Base-by-base conservation (phyloP, 2,797 vertebrate species). In the Thunnus albacares region DNA sequence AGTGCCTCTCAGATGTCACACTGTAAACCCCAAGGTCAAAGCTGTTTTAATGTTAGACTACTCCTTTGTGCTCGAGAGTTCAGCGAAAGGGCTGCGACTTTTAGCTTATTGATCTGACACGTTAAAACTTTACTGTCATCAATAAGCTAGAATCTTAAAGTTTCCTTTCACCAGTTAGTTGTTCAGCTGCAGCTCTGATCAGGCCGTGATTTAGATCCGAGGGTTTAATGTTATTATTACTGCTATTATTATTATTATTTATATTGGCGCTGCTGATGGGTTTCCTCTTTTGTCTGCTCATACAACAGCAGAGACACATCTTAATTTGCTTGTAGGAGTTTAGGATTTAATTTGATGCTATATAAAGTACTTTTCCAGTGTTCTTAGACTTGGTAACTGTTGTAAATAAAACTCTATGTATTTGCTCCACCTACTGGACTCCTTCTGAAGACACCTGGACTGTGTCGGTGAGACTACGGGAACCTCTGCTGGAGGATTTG, bases 401-500 rank as follows among this genome's bases (percentile, higher is more conserved):
- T 35, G n/a, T 26, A 58, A 63, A 62, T 53, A 18, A 26, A 41
- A 30, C 35, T 17, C 2, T 10, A 24, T 55, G 26, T 4, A 57
- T 70, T 43, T 72, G 52, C 72, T 5, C 82, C 87, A 78, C 66
- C 85, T 89, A 1, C 76, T 88, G 88, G 86, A 78, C 17, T 22
- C 14, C 5, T 51, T 24, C 12, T 28, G 20, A 73, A 79, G 8
- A 1, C 53, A 53, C 28, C 5, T 1, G 26, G 6, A 38, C 10
- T n/a, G 12, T 62, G 33, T 66, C 60, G 9, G 28, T 77, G 57
- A 75, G 30, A 6, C 26, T 68, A 69, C 64, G 83, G 61, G 6
- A 85, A 72, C 88, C 79, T 92, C 92, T 93, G 78, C 79, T 81
- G 92, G 86, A 63, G 2, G 10, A 49, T 67, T 24, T 45, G 5